These are phyloP conservation scores for Odontamblyopus rebecca DNA, from an alignment of 2,797 vertebrate genomes.

Conservation along the genomic window DNA sequence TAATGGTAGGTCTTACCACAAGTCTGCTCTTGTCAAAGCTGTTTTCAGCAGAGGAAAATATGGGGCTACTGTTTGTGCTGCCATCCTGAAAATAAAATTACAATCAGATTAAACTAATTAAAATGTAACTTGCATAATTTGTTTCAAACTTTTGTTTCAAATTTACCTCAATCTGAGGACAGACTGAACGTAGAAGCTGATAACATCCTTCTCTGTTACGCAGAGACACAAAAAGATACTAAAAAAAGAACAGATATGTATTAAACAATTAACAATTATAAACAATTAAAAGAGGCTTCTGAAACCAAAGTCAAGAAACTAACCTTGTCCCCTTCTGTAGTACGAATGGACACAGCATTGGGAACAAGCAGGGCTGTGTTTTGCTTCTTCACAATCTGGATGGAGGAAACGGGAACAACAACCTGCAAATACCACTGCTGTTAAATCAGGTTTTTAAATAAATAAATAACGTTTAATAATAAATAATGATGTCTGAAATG, in stretches of 20 bases:
- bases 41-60: conserved; percentile 67
- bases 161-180: conserved; percentile 79
- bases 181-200: conserved; percentile 81
- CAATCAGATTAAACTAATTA: no score
- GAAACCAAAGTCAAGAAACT: conserved; percentile 21
- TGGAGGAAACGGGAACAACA: conserved; percentile 74
- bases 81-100: conserved; percentile 65
- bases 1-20: conserved; percentile 67
- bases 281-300: neutral
- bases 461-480: neutral
- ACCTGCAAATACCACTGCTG: conserved; percentile 60
- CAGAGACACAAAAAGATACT: conserved; percentile 86
- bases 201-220: conserved; percentile 81
- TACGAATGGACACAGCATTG: conserved; percentile 85
- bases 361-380: conserved; percentile 87
- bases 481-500: neutral
- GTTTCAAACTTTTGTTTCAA: no score
- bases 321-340: conserved; percentile 83
- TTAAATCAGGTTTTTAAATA: neutral
- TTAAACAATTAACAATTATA: conserved; percentile 12
- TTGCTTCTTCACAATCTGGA: conserved; percentile 85
- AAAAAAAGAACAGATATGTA: conserved; percentile 5
- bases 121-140: no score
- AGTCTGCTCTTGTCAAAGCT: conserved; percentile 70
- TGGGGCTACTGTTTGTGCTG: conserved; percentile 70